These are phyloP conservation scores for Petrolisthes cinctipes DNA, from an alignment of 2,888 invertebrate genomes.

Conservation along the genomic window DNA sequence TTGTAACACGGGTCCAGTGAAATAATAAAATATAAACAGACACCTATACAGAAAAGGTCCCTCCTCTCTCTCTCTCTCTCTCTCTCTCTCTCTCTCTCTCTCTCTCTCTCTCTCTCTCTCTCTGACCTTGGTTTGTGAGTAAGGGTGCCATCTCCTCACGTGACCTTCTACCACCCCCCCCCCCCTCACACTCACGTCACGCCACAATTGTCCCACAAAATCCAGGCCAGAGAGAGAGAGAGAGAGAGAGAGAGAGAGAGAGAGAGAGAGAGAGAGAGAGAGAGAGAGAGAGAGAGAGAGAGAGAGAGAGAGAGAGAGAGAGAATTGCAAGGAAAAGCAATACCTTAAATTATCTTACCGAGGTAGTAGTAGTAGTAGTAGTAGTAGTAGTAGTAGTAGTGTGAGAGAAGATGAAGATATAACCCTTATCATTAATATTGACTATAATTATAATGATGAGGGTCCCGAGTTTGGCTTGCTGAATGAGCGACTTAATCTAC, in stretches of 20 bases:
- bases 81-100: slow-evolving; percentile 43
- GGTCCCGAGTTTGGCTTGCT: no score
- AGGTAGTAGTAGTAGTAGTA: background rate
- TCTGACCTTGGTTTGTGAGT: background rate
- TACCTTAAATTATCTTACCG: background rate
- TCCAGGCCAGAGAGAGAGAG: no score
- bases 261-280: background rate
- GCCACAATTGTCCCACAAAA: background rate
- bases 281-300: no score
- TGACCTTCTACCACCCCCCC: no score
- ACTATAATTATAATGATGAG: no score
- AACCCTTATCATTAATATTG: no score
- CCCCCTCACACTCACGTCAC: background rate
- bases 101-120: slow-evolving; percentile 50
- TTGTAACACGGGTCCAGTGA: no score
- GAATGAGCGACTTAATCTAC: no score
- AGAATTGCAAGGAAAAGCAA: background rate
- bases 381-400: background rate
- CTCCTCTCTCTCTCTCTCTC: slow-evolving; percentile 14
- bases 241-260: background rate
- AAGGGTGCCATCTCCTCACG: no score
- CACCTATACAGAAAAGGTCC: no score
- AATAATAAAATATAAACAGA: no score
- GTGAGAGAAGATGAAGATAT: background rate
- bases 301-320: background rate